phyloP scores from a whole-genome alignment of 2,888 invertebrate species.

The Abscondita cerata region DNA sequence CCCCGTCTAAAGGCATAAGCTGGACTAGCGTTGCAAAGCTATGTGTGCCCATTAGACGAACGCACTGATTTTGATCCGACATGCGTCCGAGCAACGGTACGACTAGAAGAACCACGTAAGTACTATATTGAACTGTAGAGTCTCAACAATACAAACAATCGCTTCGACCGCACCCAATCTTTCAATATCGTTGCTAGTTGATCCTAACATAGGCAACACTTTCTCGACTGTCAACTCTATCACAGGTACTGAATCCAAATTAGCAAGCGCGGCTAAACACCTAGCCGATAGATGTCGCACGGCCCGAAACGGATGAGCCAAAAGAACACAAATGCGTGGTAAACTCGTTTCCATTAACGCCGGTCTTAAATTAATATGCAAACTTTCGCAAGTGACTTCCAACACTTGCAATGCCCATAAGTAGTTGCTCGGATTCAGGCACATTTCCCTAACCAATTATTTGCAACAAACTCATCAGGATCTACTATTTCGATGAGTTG shows the following conservation, averaged over 20 bases:
- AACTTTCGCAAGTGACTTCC: constrained; percentile 75
- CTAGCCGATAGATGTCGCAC: constrained; percentile 87
- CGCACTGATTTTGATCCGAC: constrained; percentile 89
- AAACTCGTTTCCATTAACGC: constrained; percentile 63
- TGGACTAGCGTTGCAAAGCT: constrained; percentile 93
- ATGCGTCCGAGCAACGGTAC: constrained; percentile 93
- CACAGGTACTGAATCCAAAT: constrained; percentile 70
- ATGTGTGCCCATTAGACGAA: constrained; percentile 87
- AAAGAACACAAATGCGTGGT: constrained; percentile 64
- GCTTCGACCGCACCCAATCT: constrained; percentile 94
- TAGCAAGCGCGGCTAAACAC: constrained; percentile 80
- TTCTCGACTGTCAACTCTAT: constrained; percentile 72
- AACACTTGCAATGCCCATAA: constrained; percentile 84
- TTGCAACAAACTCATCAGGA: constrained; percentile 47
- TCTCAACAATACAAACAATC: constrained; percentile 83
- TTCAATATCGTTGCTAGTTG: constrained; percentile 71
- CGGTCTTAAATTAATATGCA: constrained; percentile 67
- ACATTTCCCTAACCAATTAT: constrained; percentile 49
- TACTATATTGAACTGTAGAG: constrained; percentile 82
- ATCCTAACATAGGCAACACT: constrained; percentile 72
- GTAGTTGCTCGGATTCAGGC: constrained; percentile 74
- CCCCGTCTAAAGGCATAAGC: constrained; percentile 90
- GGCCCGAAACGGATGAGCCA: constrained; percentile 75
- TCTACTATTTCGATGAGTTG: constrained; percentile 43
- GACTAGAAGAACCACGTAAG: constrained; percentile 89